Evolutionary conservation across 2,113 vertebrate species (phyloP).

Genomic region (human (Homo sapiens)): GRCh38 chr2:166917001-166917500

Average conservation of each 20-base stretch:
- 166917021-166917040: neutral
- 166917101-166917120: neutral
- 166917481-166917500: neutral
- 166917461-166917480: neutral
- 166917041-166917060: neutral
- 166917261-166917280: neutral
- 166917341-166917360: neutral
- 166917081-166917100: neutral
- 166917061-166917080: neutral
- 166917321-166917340: neutral
- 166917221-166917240: neutral
- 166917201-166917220: neutral
- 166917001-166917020: neutral
- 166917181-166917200: neutral
- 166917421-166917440: neutral
- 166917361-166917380: neutral
- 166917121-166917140: neutral
- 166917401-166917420: constrained; percentile 25
- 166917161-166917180: neutral
- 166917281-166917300: constrained; percentile 23
- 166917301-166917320: constrained; percentile 31
- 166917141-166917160: neutral
- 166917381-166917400: neutral
- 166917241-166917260: neutral
- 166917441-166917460: neutral